A percentile compares a stretch with the other conserved stretches of the same genome.
phyloP scores from a whole-genome alignment of 2,797 vertebrate genomes.

The Danio albolineatus region DNA sequence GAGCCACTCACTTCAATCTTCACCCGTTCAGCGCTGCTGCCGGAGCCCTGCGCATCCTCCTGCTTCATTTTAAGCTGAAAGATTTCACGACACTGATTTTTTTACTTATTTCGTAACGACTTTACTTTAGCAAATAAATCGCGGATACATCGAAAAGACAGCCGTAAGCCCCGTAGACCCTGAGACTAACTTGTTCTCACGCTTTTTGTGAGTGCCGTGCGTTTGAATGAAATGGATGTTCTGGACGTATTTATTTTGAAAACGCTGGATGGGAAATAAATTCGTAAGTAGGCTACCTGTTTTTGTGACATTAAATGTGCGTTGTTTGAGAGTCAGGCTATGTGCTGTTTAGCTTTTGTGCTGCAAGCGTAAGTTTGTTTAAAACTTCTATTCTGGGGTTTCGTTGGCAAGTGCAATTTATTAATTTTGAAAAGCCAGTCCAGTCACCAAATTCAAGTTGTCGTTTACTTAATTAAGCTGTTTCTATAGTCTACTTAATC shows the following conservation, averaged over 20 bases:
- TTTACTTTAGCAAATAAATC: slow-evolving; percentile 2
- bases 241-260: slow-evolving; percentile 27
- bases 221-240: slow-evolving; percentile 39
- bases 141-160: slow-evolving; percentile 13
- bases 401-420: background rate
- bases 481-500: background rate
- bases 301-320: background rate
- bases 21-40: slow-evolving; percentile 37
- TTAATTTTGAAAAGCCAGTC: background rate
- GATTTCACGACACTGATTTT: background rate
- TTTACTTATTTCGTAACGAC: background rate
- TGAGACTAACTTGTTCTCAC: slow-evolving; percentile 29
- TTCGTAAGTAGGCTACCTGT: slow-evolving; percentile 40
- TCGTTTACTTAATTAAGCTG: background rate
- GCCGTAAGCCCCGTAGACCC: background rate
- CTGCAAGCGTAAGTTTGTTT: background rate
- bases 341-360: background rate
- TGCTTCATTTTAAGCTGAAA: background rate
- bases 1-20: slow-evolving; percentile 60
- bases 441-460: background rate
- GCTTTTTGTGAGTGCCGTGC: slow-evolving; percentile 22
- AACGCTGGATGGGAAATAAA: slow-evolving; percentile 15
- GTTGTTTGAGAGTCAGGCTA: background rate
- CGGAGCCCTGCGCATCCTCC: slow-evolving; percentile 19
- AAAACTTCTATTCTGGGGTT: background rate